Conservation (phyloP, 2,888 invertebrate species). For the Altica lythri region DNA sequence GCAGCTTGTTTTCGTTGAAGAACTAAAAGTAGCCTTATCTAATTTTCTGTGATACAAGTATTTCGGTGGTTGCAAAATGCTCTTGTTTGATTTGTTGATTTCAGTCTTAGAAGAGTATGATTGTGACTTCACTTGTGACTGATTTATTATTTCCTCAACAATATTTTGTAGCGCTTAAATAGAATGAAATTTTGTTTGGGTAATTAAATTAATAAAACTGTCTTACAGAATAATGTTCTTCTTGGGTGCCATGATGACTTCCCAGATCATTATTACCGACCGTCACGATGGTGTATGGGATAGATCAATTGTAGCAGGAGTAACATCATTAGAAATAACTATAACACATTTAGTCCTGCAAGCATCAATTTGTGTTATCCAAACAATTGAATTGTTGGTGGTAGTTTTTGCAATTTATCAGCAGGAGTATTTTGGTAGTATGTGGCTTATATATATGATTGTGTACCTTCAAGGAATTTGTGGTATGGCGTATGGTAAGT, state of each 20-base stretch:
- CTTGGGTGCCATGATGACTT: slow-evolving; percentile 81
- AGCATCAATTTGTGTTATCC: slow-evolving; percentile 64
- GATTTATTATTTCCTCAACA: too few relatives aligned
- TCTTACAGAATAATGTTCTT: slow-evolving; percentile 77
- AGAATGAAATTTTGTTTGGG: too few relatives aligned
- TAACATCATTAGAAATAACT: slow-evolving; percentile 78
- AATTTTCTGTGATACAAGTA: too few relatives aligned
- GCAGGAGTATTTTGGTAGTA: slow-evolving; percentile 67
- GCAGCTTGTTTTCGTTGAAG: too few relatives aligned
- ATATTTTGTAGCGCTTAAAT: too few relatives aligned
- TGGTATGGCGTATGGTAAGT: slow-evolving; percentile 80
- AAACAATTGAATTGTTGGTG: slow-evolving; percentile 66
- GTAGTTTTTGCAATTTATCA: slow-evolving; percentile 67
- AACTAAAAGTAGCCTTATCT: too few relatives aligned
- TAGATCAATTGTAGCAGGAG: slow-evolving; percentile 84
- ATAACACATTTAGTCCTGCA: slow-evolving; percentile 81
- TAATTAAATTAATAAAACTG: too few relatives aligned
- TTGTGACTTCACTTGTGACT: too few relatives aligned
- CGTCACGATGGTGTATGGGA: slow-evolving; percentile 83
- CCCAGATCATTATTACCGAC: slow-evolving; percentile 80
- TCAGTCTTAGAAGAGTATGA: too few relatives aligned
- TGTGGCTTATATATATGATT: slow-evolving; percentile 66
- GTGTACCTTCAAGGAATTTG: slow-evolving; percentile 75
- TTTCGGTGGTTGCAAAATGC: too few relatives aligned
- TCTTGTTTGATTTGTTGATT: too few relatives aligned